phyloP scores from a whole-genome alignment of 2,888 invertebrate species.

The Caenorhabditis plicata region DNA sequence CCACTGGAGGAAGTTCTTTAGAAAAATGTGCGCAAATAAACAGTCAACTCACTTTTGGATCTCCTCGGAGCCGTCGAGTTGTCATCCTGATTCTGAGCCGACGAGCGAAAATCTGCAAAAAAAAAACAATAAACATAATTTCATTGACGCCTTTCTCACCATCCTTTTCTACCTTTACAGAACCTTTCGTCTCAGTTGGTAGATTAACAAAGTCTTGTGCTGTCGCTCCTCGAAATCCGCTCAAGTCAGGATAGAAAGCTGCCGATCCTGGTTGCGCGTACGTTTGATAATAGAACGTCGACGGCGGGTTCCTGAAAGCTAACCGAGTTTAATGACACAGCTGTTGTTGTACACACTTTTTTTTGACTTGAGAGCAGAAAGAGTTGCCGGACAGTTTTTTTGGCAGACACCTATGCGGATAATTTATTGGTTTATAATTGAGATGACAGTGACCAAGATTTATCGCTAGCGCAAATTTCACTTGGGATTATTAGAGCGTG shows the following conservation, averaged over 20 bases:
- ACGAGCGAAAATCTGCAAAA: neutral
- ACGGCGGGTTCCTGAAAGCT: too few species aligned
- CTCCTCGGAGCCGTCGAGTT: conserved; percentile 19
- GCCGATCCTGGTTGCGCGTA: conserved; percentile 11
- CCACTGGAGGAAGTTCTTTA: conserved; percentile 73
- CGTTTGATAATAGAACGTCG: conserved; percentile 20
- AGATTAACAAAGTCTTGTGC: conserved; percentile 14
- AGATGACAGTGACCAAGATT: too few species aligned
- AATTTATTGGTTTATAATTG: too few species aligned
- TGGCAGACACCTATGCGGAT: too few species aligned
- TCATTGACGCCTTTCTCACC: neutral
- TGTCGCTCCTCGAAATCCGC: conserved; percentile 7
- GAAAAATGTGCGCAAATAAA: neutral
- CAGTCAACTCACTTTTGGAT: conserved; percentile 30
- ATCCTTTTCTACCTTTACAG: conserved; percentile 16
- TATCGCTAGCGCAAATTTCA: too few species aligned
- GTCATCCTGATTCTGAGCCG: neutral
- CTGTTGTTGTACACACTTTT: too few species aligned
- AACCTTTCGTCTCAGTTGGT: too few species aligned
- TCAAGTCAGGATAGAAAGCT: conserved; percentile 20
- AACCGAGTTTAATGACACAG: too few species aligned
- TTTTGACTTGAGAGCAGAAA: too few species aligned
- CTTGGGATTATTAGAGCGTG: too few species aligned
- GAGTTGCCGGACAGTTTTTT: too few species aligned
- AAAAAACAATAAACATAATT: neutral